Evolutionary conservation across 1,140 invertebrate species (phyloP), one percentile per base, ranked within the genome.

Genomic region (Mizuhopecten yessoensis): DNA sequence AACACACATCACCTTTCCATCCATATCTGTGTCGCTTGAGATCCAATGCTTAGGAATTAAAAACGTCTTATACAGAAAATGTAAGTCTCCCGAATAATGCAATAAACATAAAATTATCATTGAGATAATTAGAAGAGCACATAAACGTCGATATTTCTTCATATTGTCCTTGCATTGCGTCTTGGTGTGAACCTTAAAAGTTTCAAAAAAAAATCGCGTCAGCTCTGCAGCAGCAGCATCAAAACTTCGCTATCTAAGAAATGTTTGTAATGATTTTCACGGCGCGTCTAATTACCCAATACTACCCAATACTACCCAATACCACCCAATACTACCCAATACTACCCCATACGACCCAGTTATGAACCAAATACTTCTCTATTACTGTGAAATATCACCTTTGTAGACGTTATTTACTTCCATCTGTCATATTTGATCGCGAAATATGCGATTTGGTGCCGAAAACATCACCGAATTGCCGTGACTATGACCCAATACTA

Each of bases 181-280:
- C 57, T 75, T 75, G 1, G 3, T 75, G 23, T n/a, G 2, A 0
- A 29, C 11, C 57, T n/a, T 75, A 75, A 75, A 75, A 75, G 57
- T 75, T 75, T 75, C 57, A n/a, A 75, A 75, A n/a, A 75, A 75
- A 39, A 75, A n/a, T 75, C 29, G n/a, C n/a, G n/a, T 75, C 57
- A n/a, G 17, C 23, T 11, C 57, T 75, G n/a, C 57, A 75, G 57
- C 57, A 75, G n/a, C 57, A 29, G 57, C 57, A 75, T 75, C 57
- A 75, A 75, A 17, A n/a, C n/a, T n/a, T 75, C 57, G 57, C 57
- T n/a, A 29, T 75, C 57, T 75, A 9, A 17, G 5, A 75, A 75
- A n/a, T 75, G 57, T 17, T 75, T 75, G 57, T n/a, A 49, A 49
- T 2, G n/a, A n/a, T n/a, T n/a, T n/a, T n/a, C n/a, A n/a, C n/a